These are phyloP conservation scores for Drosophila rubida DNA, from an alignment of 2,888 invertebrate genomes.

Conservation along the genomic window DNA sequence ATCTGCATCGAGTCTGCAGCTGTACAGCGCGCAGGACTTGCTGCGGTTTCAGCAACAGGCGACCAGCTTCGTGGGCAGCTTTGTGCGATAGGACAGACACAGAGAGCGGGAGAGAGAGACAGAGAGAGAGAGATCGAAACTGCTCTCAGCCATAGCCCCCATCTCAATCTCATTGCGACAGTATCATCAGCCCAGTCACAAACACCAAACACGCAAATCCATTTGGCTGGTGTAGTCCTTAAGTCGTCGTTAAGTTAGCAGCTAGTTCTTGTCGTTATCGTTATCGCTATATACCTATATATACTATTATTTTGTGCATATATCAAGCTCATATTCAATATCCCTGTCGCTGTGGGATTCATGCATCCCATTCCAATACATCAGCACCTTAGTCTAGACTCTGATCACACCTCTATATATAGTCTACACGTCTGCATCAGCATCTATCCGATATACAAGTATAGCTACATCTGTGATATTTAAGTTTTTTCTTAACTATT, in stretches of 20 bases:
- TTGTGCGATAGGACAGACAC: conserved; percentile 22
- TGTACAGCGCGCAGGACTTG: conserved; percentile 77
- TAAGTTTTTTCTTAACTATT: conserved; percentile 77
- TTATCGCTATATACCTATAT: not conserved
- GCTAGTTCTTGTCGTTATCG: conserved; percentile 63
- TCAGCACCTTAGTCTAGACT: conserved; percentile 34
- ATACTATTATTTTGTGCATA: conserved; percentile 45
- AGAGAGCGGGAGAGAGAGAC: not conserved
- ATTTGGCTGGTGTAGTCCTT: conserved; percentile 9
- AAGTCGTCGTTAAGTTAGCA: conserved; percentile 60
- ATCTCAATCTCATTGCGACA: conserved; percentile 69
- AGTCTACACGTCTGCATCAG: conserved; percentile 22
- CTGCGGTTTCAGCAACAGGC: conserved; percentile 68
- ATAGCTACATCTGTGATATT: conserved; percentile 82
- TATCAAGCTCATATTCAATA: conserved; percentile 65
- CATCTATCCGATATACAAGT: conserved; percentile 27
- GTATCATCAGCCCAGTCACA: conserved; percentile 49
- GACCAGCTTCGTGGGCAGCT: conserved; percentile 42
- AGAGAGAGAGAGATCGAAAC: not conserved
- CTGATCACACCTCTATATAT: conserved; percentile 42
- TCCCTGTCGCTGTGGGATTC: not conserved
- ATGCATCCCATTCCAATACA: conserved; percentile 13
- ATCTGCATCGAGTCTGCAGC: conserved; percentile 52
- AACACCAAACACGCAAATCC: conserved; percentile 4
- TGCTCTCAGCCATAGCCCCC: not conserved